phyloP scores from a whole-genome alignment of 2,113 vertebrate genomes.

The Haplotaxodon microlepis region DNA sequence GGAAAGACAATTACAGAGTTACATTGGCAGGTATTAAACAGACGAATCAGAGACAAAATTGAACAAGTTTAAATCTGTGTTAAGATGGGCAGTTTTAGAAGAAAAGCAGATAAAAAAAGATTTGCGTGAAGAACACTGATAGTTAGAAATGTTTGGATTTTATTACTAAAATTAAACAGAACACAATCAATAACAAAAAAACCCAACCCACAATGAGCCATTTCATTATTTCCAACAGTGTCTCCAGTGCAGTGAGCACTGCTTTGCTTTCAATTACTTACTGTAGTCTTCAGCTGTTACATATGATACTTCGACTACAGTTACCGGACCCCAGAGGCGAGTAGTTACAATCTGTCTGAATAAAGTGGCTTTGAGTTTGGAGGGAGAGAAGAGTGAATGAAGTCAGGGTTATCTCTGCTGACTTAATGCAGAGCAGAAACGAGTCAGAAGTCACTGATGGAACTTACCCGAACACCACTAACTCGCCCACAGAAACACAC shows the following conservation, averaged over 20 bases:
- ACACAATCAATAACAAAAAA: not conserved
- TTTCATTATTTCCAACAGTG: not conserved
- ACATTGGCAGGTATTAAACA: slow-evolving; percentile 65
- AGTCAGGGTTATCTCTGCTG: not conserved
- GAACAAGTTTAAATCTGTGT: not conserved
- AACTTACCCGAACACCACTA: not conserved
- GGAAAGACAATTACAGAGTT: slow-evolving; percentile 66
- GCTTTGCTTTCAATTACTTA: not conserved
- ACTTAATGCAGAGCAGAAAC: not conserved
- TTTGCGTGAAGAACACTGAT: not conserved
- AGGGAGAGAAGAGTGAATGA: not conserved
- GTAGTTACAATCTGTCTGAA: not conserved
- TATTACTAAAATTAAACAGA: not conserved
- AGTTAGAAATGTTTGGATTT: not conserved
- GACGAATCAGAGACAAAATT: not conserved
- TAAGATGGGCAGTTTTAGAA: not conserved
- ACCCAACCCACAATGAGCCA: fast-evolving
- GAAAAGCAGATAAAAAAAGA: not conserved
- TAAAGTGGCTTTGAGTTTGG: not conserved
- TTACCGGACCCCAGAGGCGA: not conserved
- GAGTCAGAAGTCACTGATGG: not conserved
- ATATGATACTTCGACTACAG: not conserved
- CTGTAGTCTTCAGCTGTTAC: not conserved
- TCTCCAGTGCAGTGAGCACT: not conserved
- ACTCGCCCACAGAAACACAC: not conserved